These are phyloP conservation scores for Gracilinanus agilis DNA, from an alignment of 2,113 vertebrate genomes.

Conservation along the genomic window DNA sequence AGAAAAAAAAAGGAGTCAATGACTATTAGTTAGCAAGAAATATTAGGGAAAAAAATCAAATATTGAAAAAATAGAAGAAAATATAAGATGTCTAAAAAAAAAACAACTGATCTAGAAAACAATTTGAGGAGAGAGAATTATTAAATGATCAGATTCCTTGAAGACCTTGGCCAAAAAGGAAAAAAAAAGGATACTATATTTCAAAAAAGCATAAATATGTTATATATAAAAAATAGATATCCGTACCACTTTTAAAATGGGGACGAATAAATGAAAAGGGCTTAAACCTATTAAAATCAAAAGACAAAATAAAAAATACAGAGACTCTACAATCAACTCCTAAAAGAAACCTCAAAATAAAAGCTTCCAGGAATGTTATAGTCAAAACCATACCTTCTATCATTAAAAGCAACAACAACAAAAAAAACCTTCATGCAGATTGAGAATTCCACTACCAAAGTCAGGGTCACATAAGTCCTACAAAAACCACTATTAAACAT, in stretches of 20 bases:
- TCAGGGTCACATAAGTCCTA: background rate
- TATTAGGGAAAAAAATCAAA: background rate
- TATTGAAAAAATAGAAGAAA: background rate
- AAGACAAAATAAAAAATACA: background rate
- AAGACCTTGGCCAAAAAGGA: background rate
- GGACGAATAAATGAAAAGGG: background rate
- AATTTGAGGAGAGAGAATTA: background rate
- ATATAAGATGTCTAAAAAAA: background rate
- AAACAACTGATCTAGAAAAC: background rate
- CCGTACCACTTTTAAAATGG: too few relatives aligned
- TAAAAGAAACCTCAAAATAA: background rate
- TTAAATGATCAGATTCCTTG: background rate
- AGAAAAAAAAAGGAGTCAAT: background rate
- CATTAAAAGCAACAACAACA: background rate
- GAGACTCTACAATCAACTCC: background rate
- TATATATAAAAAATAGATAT: too few relatives aligned
- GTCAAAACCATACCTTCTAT: background rate
- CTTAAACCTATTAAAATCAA: background rate
- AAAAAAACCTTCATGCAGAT: background rate
- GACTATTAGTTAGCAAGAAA: background rate
- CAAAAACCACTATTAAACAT: background rate
- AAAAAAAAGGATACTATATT: background rate
- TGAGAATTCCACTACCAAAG: background rate
- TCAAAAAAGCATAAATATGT: background rate
- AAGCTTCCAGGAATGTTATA: background rate